These are phyloP conservation scores for Brachynemurus nebulosus DNA, from an alignment of 2,888 invertebrate species.

Conservation along the genomic window DNA sequence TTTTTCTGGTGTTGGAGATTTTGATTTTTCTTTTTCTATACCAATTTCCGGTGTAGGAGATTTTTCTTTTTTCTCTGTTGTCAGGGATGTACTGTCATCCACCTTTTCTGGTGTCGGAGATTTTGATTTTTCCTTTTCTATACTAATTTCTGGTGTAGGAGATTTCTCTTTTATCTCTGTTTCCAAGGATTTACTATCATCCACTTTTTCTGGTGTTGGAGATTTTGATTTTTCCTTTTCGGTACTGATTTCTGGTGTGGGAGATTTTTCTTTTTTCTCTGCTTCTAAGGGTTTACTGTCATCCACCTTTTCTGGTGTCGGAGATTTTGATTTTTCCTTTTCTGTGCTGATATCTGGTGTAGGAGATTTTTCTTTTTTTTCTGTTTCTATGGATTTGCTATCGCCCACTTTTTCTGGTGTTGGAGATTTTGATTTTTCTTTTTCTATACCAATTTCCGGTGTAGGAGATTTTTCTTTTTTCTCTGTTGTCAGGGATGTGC, in stretches of 20 bases:
- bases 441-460: too few relatives aligned
- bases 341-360: conserved; percentile 11
- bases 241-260: too few relatives aligned
- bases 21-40: conserved; percentile 4
- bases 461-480: conserved; percentile 4
- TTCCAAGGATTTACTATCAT: too few relatives aligned
- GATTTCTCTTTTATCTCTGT: conserved; percentile 1
- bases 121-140: conserved; percentile 1
- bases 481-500: conserved; percentile 22
- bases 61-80: too few relatives aligned
- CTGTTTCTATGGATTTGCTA: too few relatives aligned
- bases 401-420: conserved; percentile 3
- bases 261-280: too few relatives aligned
- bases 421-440: conserved; percentile 4
- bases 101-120: conserved; percentile 1
- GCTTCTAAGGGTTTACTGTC: background rate
- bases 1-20: conserved; percentile 6
- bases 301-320: conserved; percentile 16
- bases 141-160: conserved; percentile 1
- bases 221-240: conserved; percentile 16
- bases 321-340: conserved; percentile 12
- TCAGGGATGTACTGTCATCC: too few relatives aligned
- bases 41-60: background rate
- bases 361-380: conserved; percentile 5
- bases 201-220: conserved; percentile 12